Base-by-base conservation (phyloP, 2,113 vertebrate species). In the Vidua chalybeata region DNA sequence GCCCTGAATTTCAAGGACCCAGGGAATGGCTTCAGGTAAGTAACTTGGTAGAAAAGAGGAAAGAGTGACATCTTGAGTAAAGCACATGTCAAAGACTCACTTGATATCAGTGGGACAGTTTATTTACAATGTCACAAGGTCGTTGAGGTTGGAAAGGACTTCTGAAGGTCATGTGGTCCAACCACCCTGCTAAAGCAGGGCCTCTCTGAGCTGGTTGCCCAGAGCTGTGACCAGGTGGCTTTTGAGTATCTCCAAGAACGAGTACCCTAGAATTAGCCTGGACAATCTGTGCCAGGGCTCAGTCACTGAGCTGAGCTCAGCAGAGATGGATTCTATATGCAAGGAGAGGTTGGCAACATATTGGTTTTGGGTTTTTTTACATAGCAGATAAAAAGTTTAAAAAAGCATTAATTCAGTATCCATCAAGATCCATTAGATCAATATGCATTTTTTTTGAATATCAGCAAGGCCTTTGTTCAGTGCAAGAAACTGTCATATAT, bases 11-110 rank as follows among this genome's bases (percentile, higher is more conserved):
- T 97, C 93, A 96, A 64, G 86, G 66, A 96, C 15, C 55, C 84
- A 43, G 68, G 87, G 37, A 91, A 76, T 49, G 69, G 81, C 59
- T 51, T 86, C 37, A 97, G 96, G 98, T 98, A 91, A 97, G 97
- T 79, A 75, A 55, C 2, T 13, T 33, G 46, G 15, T 71, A 28
- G 67, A 66, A 51, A 37, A 85, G 39, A 58, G 41, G 21, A 35
- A 80, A 6, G 27, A 62, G 21, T 31, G 23, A 78, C 37, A 19
- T 81, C 30, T 73, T 71, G 63, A 45, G 27, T 77, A 51, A 71
- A 79, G 33, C 63, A 33, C 9, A 21, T 0, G 3, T 66, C 1
- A 4, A 51, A 51, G n/a, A 19, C n/a, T 66, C 35, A 7, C 54
- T 67, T 77, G 51, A 31, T 71, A 86, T 83, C 59, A 87, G 18